These are phyloP conservation scores for Numenius arquata DNA, from an alignment of 2,113 vertebrate species.

Conservation along the genomic window DNA sequence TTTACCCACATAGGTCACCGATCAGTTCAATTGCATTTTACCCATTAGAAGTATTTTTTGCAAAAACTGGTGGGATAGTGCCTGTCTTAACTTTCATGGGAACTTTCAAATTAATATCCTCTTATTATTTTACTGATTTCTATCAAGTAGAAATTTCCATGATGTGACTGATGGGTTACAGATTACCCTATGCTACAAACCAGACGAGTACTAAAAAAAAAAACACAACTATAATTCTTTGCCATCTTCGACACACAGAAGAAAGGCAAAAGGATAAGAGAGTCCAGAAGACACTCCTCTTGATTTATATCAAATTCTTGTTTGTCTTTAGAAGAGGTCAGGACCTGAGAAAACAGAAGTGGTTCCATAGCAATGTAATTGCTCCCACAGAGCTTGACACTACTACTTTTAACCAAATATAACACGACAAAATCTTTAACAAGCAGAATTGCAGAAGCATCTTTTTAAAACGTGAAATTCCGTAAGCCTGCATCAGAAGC, in stretches of 20 bases:
- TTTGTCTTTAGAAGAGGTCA: slow-evolving; percentile 74
- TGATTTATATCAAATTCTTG: slow-evolving; percentile 60
- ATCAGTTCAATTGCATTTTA: not conserved
- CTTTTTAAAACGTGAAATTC: not conserved
- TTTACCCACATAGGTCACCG: not conserved
- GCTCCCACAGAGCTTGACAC: not conserved
- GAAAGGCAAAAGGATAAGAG: slow-evolving; percentile 43
- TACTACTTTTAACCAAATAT: not conserved
- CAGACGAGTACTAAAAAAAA: slow-evolving; percentile 64
- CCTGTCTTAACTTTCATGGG: not conserved
- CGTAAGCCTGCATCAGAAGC: not conserved
- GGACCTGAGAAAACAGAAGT: slow-evolving; percentile 47
- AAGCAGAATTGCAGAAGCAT: not conserved
- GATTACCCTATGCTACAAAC: not conserved
- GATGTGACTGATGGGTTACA: not conserved
- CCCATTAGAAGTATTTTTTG: not conserved
- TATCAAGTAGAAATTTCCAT: slow-evolving; percentile 3
- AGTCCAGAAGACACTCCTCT: slow-evolving; percentile 34
- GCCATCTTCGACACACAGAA: slow-evolving; percentile 50
- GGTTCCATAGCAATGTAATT: not conserved
- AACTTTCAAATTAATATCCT: not conserved
- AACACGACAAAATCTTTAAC: not conserved
- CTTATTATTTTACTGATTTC: slow-evolving; percentile 71
- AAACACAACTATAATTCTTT: slow-evolving; percentile 60
- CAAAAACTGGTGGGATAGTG: not conserved